These are phyloP conservation scores for Cryptophagus acutangulus DNA, from an alignment of 2,888 invertebrate species.

Conservation along the genomic window DNA sequence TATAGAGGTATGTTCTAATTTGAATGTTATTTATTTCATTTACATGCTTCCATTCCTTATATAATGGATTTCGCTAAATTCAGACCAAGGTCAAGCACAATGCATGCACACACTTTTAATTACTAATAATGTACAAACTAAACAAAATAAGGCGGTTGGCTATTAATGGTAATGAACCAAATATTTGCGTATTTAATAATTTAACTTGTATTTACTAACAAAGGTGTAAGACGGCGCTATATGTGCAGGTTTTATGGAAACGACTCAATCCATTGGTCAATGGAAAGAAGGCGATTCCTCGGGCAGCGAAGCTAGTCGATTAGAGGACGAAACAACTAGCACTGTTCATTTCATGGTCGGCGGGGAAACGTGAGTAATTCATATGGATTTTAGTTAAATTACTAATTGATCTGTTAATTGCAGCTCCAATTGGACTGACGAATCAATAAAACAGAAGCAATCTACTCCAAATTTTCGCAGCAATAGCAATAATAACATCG, in stretches of 20 bases:
- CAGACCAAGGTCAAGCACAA: too few species aligned
- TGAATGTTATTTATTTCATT: constrained; percentile 22
- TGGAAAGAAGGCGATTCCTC: constrained; percentile 54
- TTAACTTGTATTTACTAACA: constrained; percentile 29
- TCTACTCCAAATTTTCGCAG: constrained; percentile 34
- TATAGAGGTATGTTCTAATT: constrained; percentile 21
- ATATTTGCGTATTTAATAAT: constrained; percentile 9
- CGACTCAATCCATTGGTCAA: constrained; percentile 20
- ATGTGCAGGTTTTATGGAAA: constrained; percentile 37
- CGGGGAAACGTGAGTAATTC: constrained; percentile 46
- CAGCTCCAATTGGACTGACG: constrained; percentile 31
- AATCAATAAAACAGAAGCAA: constrained; percentile 17
- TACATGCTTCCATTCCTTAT: constrained; percentile 15
- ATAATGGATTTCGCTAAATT: constrained; percentile 1
- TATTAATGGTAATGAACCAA: neutral
- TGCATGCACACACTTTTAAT: too few species aligned
- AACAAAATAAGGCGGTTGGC: constrained; percentile 12
- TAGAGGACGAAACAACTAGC: constrained; percentile 40
- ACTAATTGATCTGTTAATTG: neutral
- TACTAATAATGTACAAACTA: too few species aligned
- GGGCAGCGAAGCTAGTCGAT: constrained; percentile 54
- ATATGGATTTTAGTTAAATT: neutral
- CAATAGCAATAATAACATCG: constrained; percentile 41
- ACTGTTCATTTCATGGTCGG: constrained; percentile 49
- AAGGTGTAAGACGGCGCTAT: constrained; percentile 37